Conservation (phyloP, 1,140 invertebrate species). For the Halesus radiatus region DNA sequence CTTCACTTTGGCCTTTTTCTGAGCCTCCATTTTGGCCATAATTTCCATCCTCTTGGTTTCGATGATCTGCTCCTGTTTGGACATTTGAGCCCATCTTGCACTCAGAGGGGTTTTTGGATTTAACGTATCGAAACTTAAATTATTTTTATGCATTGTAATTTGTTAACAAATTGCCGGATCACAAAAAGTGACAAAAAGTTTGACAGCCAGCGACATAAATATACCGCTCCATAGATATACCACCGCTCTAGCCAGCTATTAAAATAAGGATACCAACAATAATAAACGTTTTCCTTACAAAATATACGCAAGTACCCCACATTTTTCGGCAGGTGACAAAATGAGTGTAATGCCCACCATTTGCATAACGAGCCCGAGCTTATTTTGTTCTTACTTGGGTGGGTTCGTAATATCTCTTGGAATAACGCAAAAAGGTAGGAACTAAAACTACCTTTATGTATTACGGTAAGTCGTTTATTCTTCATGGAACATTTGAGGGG, state of each 20-base stretch:
- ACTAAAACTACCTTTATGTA: too few relatives aligned
- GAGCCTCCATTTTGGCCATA: slow-evolving; percentile 66
- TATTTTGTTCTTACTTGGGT: too few relatives aligned
- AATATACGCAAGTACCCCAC: too few relatives aligned
- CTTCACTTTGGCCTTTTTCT: slow-evolving; percentile 56
- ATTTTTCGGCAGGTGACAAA: too few relatives aligned
- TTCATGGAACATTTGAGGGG: too few relatives aligned
- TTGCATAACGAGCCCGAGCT: too few relatives aligned
- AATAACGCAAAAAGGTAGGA: too few relatives aligned
- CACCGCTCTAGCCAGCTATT: too few relatives aligned
- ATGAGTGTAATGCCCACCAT: too few relatives aligned
- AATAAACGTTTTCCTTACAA: not conserved
- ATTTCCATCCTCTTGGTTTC: slow-evolving; percentile 79
- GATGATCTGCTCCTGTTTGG: slow-evolving; percentile 85
- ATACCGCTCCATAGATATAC: too few relatives aligned
- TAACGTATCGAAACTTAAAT: slow-evolving; percentile 44
- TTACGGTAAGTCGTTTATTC: too few relatives aligned
- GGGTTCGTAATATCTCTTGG: too few relatives aligned
- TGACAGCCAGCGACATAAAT: slow-evolving; percentile 2
- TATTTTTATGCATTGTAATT: slow-evolving; percentile 36
- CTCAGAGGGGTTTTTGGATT: slow-evolving; percentile 63
- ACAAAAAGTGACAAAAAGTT: not conserved
- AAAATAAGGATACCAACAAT: not conserved
- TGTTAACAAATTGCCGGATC: not conserved
- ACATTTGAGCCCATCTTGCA: slow-evolving; percentile 80